phyloP scores from a whole-genome alignment of 1,140 invertebrate species.

The Argopecten irradians region DNA sequence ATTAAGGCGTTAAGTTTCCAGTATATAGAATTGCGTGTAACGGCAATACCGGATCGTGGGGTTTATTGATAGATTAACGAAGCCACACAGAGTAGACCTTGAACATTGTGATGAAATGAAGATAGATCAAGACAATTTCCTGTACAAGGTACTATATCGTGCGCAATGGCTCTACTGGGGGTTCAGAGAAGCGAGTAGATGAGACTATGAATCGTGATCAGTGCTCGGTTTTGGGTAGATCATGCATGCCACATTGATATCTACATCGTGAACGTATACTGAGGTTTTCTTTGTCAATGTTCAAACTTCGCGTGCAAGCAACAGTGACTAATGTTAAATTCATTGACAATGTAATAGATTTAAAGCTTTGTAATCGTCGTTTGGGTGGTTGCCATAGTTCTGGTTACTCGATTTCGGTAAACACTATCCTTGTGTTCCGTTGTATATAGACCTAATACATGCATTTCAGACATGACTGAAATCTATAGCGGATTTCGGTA shows the following conservation, averaged over 20 bases:
- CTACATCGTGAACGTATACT: not conserved
- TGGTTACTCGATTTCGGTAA: not conserved
- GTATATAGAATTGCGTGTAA: not conserved
- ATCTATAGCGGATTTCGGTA: not conserved
- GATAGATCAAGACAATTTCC: not conserved
- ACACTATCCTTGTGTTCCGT: not conserved
- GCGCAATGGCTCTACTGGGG: not conserved
- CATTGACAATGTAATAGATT: not conserved
- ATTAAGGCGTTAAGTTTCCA: not conserved
- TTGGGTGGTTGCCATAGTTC: not conserved
- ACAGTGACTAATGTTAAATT: not conserved
- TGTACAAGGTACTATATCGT: conserved; percentile 8
- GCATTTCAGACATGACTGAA: not conserved
- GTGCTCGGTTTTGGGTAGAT: not conserved
- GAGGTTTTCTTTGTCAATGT: not conserved
- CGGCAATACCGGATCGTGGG: not conserved
- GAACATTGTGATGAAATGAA: conserved; percentile 18
- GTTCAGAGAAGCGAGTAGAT: not conserved
- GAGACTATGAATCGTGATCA: not conserved
- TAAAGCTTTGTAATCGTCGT: not conserved
- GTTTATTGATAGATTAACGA: not conserved
- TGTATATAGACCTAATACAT: not conserved
- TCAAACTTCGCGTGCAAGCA: not conserved
- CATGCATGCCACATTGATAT: not conserved
- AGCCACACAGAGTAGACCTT: not conserved